Base-by-base conservation (phyloP, 2,888 invertebrate genomes). In the Himalopsyche kuldschensis region DNA sequence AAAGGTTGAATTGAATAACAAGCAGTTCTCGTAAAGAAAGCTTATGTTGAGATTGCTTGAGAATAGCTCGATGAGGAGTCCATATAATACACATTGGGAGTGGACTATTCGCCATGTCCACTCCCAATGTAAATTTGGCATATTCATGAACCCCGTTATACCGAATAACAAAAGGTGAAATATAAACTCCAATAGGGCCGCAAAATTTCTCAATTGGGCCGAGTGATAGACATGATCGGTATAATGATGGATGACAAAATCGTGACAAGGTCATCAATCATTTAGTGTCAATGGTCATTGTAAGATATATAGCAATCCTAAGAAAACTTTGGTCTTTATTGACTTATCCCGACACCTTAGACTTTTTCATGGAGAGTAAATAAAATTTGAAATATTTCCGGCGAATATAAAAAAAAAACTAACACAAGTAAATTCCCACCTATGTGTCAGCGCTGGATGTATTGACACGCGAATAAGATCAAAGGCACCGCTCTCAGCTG, bases 401-500 rank as follows among this genome's bases (percentile, higher is more conserved):
- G 55, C 20, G 55, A 55, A 55, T 55, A 55, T 20, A 55, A 20
- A 55, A 55, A 55, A 20, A 55, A 20, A 55, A 55, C 55, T 24
- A 55, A 75, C 20, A 32, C 32, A 32, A 3, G 31, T 32, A 75
- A 30, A 32, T 75, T 75, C 32, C 75, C 75, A 30, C 31, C 31
- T 32, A 32, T 75, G 75, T 32, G 75, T 75, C 75, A 75, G 31
- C 3, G 31, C n/a, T 32, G 75, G 75, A 75, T 8, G 75, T 75
- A 75, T 75, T 75, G 75, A 75, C 75, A 75, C 75, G 75, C 75
- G 75, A 75, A 75, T 75, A 75, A 17, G 75, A 75, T 75, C 75
- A 75, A 75, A 75, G 75, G 24, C 75, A 15, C 75, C 75, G 75
- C 75, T 30, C 75, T 30, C 31, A 32, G 75, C 75, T 75, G 75